Evolutionary conservation across 2,113 vertebrate genomes (phyloP), one percentile per base, ranked within the genome.

Genomic region (Caretta caretta): DNA sequence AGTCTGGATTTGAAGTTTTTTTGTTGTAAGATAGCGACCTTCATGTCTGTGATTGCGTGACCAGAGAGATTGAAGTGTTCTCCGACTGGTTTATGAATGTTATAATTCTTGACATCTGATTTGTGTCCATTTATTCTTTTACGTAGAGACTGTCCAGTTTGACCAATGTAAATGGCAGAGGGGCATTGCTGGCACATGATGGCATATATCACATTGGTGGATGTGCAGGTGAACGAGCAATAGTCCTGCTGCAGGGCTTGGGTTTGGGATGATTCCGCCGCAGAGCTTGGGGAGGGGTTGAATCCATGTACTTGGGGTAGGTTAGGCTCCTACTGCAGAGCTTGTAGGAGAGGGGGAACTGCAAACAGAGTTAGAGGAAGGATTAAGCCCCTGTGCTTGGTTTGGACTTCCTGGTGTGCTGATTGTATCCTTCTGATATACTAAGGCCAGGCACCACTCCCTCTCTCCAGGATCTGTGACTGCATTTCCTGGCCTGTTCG

Each of bases 161-260:
- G 38, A 42, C 38, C 38, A 42, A 42, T 42, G 38, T 42, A 42
- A 4, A 42, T 42, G 38, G 38, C 38, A 42, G 38, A 42, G 38
- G 38, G 38, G 38, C 38, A 42, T 4, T 42, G 38, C 38, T 42
- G 38, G 38, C 38, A 42, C 38, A 42, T 42, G 38, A 42, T 4
- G 38, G 38, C 38, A 42, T 42, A 42, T 4, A 42, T 42, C 38
- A 42, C 38, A 42, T 42, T 42, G 38, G 38, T 42, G 38, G 38
- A 42, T 42, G 38, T 42, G 38, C 38, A 42, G 38, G 38, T 42
- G 38, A 42, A 42, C 4, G 38, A 81, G 84, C 22, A 91, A 69
- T 79, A 75, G 59, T 94, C 85, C 82, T 90, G 69, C 88, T 95
- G 90, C 91, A 79, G 53, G 57, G 80, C 85, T 38, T 72, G 31